Base-by-base conservation (phyloP, 2,888 invertebrate genomes). In the Cinara cedri region DNA sequence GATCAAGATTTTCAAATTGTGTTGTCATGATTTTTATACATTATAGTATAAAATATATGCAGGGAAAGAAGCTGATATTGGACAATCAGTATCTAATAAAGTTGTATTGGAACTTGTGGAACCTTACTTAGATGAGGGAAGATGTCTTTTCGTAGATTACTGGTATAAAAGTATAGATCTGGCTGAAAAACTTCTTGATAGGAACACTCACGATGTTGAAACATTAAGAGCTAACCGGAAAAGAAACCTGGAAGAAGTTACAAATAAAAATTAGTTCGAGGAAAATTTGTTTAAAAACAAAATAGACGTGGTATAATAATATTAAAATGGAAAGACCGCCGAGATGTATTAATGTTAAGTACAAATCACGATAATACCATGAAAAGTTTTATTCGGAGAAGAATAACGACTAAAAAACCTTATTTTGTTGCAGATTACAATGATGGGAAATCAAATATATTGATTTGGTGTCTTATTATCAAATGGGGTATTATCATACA, bases 151-250 rank as follows among this genome's bases (percentile, higher is more conserved):
- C 44, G n/a, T 19, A n/a, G 72, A 72, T 62, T 57, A 62, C 42
- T 72, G 57, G 60, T 72, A 72, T 14, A 72, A 19, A 11, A 72
- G 72, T 62, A 62, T 49, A 6, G 72, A 72, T 49, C 24, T 72
- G 3, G 60, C 72, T 16, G 49, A 72, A 72, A 60, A 72, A 60
- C 8, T 72, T 6, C 49, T 72, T 21, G 19, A 72, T 57, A 72
- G 57, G 60, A n/a, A 49, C 1, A 72, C 72, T 10, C 57, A 60
- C 19, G 8, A 57, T 49, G 57, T 60, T 14, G 60, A 42, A 16
- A 72, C 72, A 14, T 21, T 72, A 57, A 24, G 72, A 26, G 26
- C 72, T 10, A 72, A 72, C n/a, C 72, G 72, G 8, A 72, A 72
- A 57, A 21, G 42, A 19, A 71, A 55, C 34, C 54, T 24, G 34